Conservation (phyloP, 2,113 vertebrate genomes). For the Varanus komodoensis region DNA sequence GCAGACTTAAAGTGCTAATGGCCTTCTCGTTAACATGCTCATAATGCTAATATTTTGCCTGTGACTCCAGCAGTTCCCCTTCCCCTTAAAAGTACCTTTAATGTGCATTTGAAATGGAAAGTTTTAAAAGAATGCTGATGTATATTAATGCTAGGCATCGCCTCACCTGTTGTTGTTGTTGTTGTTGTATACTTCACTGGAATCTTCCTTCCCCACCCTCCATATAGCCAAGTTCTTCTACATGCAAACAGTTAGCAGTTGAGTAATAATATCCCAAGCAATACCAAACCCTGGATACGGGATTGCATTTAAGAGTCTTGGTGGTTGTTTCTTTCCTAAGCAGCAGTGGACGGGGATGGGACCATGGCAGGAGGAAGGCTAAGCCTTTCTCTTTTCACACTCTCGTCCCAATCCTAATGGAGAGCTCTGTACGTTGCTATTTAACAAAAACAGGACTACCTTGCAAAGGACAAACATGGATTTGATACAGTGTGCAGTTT, state of each 20-base stretch:
- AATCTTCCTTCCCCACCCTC: conserved; percentile 34
- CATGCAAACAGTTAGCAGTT: not conserved
- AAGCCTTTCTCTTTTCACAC: not conserved
- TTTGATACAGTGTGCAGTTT: not conserved
- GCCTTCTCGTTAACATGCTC: conserved; percentile 79
- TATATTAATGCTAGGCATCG: conserved; percentile 59
- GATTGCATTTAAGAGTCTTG: not conserved
- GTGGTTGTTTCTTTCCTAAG: not conserved
- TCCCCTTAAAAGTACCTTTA: conserved; percentile 69
- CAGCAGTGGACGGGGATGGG: not conserved
- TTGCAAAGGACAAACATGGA: not conserved
- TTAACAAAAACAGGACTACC: not conserved
- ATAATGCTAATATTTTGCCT: conserved; percentile 76
- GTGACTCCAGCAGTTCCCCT: conserved; percentile 73
- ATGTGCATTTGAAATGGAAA: conserved; percentile 69
- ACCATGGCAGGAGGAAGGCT: not conserved
- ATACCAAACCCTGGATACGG: not conserved
- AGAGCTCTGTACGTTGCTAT: not conserved
- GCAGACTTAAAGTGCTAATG: conserved; percentile 80
- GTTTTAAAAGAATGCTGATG: conserved; percentile 65
- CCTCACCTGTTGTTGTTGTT: conserved; percentile 57
- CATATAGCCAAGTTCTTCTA: not conserved
- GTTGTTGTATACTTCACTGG: conserved; percentile 27
- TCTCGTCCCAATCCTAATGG: not conserved
- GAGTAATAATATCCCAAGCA: not conserved